These are phyloP conservation scores for Metridium senile DNA, from an alignment of 92 coral and sea anemone genomes.

Conservation along the genomic window DNA sequence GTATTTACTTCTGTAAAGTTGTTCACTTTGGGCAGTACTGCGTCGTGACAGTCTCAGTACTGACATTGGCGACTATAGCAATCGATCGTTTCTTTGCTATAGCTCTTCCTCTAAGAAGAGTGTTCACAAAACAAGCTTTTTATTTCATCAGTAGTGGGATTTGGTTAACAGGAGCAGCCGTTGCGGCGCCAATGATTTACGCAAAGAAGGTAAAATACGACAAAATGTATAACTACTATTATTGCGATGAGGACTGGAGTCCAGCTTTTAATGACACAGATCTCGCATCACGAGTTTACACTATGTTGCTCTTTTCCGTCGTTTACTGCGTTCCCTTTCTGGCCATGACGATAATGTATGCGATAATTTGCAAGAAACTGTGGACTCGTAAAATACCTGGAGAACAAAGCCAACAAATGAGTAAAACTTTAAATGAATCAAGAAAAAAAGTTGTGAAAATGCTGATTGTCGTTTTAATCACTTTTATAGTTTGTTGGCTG, in stretches of 20 bases:
- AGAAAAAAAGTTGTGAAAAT: constrained; percentile 74
- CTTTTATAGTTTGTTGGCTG: constrained; percentile 71
- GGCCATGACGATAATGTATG: constrained; percentile 69
- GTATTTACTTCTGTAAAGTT: constrained; percentile 74
- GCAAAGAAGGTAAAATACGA: constrained; percentile 41
- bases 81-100: constrained; percentile 92
- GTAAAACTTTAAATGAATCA: constrained; percentile 50
- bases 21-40: constrained; percentile 66
- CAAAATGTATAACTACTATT: constrained; percentile 8
- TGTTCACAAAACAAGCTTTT: constrained; percentile 71
- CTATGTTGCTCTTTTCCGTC: constrained; percentile 68
- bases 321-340: constrained; percentile 79
- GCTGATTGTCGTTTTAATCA: constrained; percentile 70
- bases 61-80: constrained; percentile 86
- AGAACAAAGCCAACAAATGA: constrained; percentile 14
- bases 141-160: constrained; percentile 43
- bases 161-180: constrained; percentile 72
- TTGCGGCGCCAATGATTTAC: constrained; percentile 77
- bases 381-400: constrained; percentile 86
- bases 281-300: constrained; percentile 49
- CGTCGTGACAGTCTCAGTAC: constrained; percentile 78
- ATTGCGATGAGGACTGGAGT: constrained; percentile 78
- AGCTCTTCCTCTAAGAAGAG: constrained; percentile 68
- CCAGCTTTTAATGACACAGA: constrained; percentile 53
- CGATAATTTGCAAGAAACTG: constrained; percentile 71